Evolutionary conservation across 2,797 vertebrate species (phyloP).

Genomic region (Myripristis jacobus): DNA sequence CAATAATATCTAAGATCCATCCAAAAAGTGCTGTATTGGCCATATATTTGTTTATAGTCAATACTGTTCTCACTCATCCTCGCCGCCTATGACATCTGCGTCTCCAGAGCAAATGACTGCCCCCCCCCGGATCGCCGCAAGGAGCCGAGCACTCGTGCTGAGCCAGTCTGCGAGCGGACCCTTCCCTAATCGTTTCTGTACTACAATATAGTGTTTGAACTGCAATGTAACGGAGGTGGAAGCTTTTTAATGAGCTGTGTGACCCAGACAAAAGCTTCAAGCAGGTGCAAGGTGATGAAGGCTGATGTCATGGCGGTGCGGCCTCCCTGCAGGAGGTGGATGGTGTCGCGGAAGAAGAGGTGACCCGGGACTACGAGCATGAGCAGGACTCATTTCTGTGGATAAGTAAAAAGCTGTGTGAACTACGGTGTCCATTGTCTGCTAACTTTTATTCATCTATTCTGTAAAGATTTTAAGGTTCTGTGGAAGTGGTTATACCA

Average conservation of each 20-base stretch:
- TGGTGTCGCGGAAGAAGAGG: slow-evolving; percentile 88
- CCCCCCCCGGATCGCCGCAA: too few species aligned
- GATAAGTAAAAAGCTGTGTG: not conserved
- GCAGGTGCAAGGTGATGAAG: slow-evolving; percentile 87
- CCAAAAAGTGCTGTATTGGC: slow-evolving; percentile 38
- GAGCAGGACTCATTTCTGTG: slow-evolving; percentile 87
- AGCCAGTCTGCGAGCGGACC: too few species aligned
- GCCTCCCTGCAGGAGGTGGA: slow-evolving; percentile 85
- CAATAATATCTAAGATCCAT: slow-evolving; percentile 26
- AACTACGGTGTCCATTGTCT: not conserved
- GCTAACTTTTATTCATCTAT: not conserved
- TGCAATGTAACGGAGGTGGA: too few species aligned
- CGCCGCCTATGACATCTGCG: too few species aligned
- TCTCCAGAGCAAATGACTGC: too few species aligned
- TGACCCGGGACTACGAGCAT: slow-evolving; percentile 89
- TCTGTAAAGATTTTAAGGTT: too few species aligned
- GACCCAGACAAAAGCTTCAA: slow-evolving; percentile 86
- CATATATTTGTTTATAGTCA: slow-evolving; percentile 4
- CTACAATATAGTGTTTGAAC: too few species aligned
- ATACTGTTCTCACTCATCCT: too few species aligned
- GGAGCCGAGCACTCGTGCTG: too few species aligned
- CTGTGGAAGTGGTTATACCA: not conserved
- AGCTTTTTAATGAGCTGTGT: not conserved
- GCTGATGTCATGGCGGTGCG: slow-evolving; percentile 77
- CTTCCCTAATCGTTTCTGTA: too few species aligned